These are phyloP conservation scores for Petrolisthes cinctipes DNA, from an alignment of 2,888 invertebrate species.

Conservation along the genomic window DNA sequence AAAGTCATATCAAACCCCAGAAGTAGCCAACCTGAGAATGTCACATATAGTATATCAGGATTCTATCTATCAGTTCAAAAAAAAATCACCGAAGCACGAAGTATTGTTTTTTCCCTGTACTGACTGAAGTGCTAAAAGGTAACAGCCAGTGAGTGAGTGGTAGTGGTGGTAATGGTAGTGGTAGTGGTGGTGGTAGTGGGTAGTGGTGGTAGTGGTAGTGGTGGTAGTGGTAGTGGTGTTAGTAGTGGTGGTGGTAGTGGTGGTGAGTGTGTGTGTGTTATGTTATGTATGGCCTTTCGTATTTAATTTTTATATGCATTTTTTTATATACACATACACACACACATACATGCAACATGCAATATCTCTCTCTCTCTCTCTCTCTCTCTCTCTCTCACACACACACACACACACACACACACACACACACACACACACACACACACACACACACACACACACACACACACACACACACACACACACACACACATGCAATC, in stretches of 20 bases:
- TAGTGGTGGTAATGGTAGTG: neutral
- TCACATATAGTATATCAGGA: too few species aligned
- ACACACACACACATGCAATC: constrained; percentile 5
- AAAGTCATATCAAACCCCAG: too few species aligned
- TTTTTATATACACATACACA: neutral
- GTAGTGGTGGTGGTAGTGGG: neutral
- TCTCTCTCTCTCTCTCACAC: neutral
- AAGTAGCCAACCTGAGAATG: too few species aligned
- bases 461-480: neutral
- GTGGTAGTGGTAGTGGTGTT: neutral
- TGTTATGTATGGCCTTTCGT: too few species aligned
- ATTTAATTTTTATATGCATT: too few species aligned
- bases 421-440: neutral
- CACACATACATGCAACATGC: constrained; percentile 5
- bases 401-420: constrained; percentile 29
- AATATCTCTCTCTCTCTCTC: neutral
- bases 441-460: neutral
- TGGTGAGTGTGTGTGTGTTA: neutral
- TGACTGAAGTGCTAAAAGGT: too few species aligned
- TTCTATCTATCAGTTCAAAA: too few species aligned
- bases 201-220: neutral
- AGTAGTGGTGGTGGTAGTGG: neutral
- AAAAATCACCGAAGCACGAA: too few species aligned
- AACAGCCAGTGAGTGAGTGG: neutral
- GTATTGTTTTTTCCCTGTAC: too few species aligned